Evolutionary conservation across 2,113 vertebrate species (phyloP).

Genomic region (Ptychochromis oligacanthus): DNA sequence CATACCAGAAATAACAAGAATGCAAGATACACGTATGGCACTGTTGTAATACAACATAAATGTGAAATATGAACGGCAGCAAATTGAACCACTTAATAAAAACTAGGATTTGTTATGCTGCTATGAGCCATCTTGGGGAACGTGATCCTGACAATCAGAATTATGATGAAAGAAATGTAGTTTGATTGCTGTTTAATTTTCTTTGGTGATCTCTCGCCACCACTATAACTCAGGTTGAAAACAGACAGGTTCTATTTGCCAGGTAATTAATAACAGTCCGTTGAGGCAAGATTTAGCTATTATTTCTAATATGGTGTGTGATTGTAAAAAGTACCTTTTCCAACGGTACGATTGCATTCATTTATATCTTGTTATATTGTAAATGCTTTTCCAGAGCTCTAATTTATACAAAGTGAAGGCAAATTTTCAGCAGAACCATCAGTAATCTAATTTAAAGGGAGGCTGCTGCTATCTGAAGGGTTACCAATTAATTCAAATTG

Average conservation of each 20-base stretch:
- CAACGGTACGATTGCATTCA: constrained; percentile 78
- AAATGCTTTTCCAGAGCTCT: constrained; percentile 78
- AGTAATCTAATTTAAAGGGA: constrained; percentile 75
- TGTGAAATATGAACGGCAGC: constrained; percentile 90
- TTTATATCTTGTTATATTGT: constrained; percentile 83
- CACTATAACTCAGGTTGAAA: constrained; percentile 70
- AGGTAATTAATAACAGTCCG: constrained; percentile 80
- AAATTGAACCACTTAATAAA: constrained; percentile 95
- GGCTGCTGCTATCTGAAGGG: constrained; percentile 62
- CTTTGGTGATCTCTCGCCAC: constrained; percentile 72
- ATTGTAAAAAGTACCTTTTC: constrained; percentile 82
- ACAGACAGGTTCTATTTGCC: constrained; percentile 80
- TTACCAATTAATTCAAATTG: constrained; percentile 72
- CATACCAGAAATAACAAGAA: constrained; percentile 88
- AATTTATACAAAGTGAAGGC: constrained; percentile 77
- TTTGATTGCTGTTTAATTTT: constrained; percentile 90
- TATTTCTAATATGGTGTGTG: constrained; percentile 80
- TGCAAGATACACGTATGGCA: constrained; percentile 85
- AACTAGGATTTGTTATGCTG: constrained; percentile 87
- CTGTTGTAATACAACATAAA: constrained; percentile 88
- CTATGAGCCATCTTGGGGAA: constrained; percentile 82
- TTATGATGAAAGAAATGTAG: constrained; percentile 90
- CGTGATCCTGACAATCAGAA: constrained; percentile 85
- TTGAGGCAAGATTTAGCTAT: constrained; percentile 74
- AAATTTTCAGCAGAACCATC: constrained; percentile 69